Evolutionary conservation across 1,140 invertebrate genomes (phyloP).

Genomic region (Rhyzopertha dominica): DNA sequence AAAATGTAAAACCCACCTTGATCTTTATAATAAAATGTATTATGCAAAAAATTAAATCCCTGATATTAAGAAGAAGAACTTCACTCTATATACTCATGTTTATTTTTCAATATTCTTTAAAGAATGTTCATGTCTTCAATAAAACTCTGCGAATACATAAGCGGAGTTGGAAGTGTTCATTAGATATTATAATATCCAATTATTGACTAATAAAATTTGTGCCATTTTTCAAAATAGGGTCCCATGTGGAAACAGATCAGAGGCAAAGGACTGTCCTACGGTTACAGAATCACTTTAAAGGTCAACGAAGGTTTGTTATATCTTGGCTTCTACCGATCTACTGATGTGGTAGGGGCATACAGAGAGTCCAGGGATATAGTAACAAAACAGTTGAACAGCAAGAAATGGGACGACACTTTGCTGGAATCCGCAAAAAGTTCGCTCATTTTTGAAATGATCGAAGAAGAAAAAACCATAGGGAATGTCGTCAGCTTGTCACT

Average conservation of each 20-base stretch:
- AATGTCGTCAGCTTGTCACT: conserved; percentile 66
- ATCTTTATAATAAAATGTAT: too few species aligned
- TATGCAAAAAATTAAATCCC: too few species aligned
- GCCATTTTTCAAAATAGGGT: conserved; percentile 54
- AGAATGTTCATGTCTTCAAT: too few species aligned
- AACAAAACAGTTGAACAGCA: conserved; percentile 54
- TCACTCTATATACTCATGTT: too few species aligned
- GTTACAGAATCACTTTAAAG: conserved; percentile 58
- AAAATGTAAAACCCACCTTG: too few species aligned
- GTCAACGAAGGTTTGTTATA: conserved; percentile 66
- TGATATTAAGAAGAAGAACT: too few species aligned
- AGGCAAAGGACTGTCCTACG: conserved; percentile 80
- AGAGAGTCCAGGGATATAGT: conserved; percentile 66
- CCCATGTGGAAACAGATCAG: conserved; percentile 83
- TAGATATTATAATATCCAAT: too few species aligned
- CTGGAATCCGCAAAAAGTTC: conserved; percentile 81
- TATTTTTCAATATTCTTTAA: too few species aligned
- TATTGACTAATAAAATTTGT: too few species aligned
- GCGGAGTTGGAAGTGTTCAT: too few species aligned
- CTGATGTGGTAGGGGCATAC: conserved; percentile 72
- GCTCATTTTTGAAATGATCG: conserved; percentile 77
- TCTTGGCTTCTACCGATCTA: conserved; percentile 67
- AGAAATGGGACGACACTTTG: conserved; percentile 65
- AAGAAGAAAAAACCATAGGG: conserved; percentile 70
- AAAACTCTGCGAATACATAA: too few species aligned